Conservation (phyloP, 2,113 vertebrate species). For the Calidris pygmaea region DNA sequence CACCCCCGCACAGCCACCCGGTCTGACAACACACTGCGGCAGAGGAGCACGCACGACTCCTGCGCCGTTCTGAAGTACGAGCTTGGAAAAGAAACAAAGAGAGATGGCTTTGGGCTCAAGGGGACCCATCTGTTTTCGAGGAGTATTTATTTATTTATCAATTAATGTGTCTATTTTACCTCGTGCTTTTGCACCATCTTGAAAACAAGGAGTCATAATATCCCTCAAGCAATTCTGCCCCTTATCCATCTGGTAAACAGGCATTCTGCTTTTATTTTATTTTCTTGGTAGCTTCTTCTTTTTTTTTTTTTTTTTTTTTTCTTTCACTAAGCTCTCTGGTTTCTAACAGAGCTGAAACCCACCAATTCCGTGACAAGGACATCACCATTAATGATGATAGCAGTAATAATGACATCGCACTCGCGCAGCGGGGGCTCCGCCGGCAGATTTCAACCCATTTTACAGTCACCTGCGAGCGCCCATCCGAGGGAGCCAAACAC, state of each 20-base stretch:
- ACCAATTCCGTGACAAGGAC: constrained; percentile 23
- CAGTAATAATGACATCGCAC: not conserved
- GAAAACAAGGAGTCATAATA: constrained; percentile 29
- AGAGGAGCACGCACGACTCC: not conserved
- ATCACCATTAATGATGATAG: constrained; percentile 37
- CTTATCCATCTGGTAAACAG: constrained; percentile 64
- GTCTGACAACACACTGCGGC: not conserved
- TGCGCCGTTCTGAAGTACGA: not conserved
- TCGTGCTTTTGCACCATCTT: constrained; percentile 36
- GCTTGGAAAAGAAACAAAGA: constrained; percentile 56
- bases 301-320: not conserved
- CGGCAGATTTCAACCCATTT: constrained; percentile 1
- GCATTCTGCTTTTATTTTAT: constrained; percentile 53
- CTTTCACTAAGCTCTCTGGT: not conserved
- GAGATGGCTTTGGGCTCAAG: constrained; percentile 44
- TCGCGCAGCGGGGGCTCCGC: not conserved
- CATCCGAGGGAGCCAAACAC: not conserved
- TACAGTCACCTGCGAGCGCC: constrained; percentile 10
- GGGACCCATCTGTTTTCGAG: constrained; percentile 58
- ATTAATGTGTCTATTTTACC: constrained; percentile 63
- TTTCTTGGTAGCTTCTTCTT: not conserved
- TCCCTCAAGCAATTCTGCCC: constrained; percentile 44
- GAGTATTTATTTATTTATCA: constrained; percentile 70
- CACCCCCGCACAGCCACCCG: not conserved
- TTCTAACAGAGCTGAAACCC: constrained; percentile 33